Conservation (phyloP, 2,888 invertebrate species). For the Mythimna loreyi region DNA sequence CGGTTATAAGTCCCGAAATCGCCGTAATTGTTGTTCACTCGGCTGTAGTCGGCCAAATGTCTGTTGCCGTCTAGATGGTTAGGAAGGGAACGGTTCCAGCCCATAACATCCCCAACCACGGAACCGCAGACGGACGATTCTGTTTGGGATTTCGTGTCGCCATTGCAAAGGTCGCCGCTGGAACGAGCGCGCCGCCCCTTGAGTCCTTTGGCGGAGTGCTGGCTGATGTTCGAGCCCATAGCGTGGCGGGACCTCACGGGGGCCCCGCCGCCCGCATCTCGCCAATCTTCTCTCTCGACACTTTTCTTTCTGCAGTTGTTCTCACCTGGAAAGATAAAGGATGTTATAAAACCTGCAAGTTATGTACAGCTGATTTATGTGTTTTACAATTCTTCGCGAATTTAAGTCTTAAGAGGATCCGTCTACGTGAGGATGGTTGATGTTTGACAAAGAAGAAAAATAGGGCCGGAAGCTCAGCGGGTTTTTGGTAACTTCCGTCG, state of each 20-base stretch:
- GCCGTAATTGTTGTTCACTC: conserved; percentile 91
- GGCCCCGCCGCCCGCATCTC: conserved; percentile 87
- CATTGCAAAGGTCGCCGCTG: conserved; percentile 94
- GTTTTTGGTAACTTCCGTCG: too few relatives aligned
- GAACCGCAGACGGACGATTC: conserved; percentile 89
- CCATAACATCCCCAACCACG: conserved; percentile 88
- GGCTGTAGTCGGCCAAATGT: conserved; percentile 89
- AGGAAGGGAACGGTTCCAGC: conserved; percentile 92
- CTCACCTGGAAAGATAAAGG: conserved; percentile 72
- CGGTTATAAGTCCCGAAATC: conserved; percentile 87
- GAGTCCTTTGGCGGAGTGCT: conserved; percentile 93
- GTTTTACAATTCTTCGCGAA: background rate
- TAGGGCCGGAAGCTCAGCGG: too few relatives aligned
- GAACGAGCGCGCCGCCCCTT: conserved; percentile 94
- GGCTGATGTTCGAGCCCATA: conserved; percentile 95
- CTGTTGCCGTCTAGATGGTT: conserved; percentile 93
- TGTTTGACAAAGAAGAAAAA: too few relatives aligned
- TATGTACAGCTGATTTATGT: too few relatives aligned
- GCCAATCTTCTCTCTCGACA: conserved; percentile 73
- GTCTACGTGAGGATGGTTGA: too few relatives aligned
- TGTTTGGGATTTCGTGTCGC: conserved; percentile 87
- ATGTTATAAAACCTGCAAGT: background rate
- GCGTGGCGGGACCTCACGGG: conserved; percentile 88
- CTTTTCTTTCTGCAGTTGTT: conserved; percentile 68
- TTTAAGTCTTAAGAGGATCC: background rate